These are phyloP conservation scores for Leucozona laternaria DNA, from an alignment of 2,888 invertebrate species.

Conservation along the genomic window DNA sequence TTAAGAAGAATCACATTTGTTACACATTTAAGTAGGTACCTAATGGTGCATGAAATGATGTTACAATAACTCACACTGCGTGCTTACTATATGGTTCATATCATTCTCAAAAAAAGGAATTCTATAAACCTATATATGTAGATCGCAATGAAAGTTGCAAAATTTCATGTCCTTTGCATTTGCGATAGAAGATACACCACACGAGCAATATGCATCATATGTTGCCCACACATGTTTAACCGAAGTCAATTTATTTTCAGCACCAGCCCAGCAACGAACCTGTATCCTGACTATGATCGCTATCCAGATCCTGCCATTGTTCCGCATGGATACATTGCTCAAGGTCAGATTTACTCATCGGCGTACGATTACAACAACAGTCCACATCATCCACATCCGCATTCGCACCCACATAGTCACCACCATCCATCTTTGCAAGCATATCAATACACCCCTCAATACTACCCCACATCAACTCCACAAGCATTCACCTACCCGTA, in stretches of 20 bases:
- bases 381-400: constrained; percentile 72
- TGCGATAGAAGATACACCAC: neutral
- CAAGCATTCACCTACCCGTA: constrained; percentile 69
- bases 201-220: neutral
- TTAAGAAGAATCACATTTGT: constrained; percentile 36
- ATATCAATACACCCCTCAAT: constrained; percentile 74
- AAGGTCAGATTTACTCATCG: constrained; percentile 75
- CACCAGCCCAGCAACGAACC: constrained; percentile 71
- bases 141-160: constrained; percentile 47
- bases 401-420: constrained; percentile 73
- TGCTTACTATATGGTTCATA: constrained; percentile 26
- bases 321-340: constrained; percentile 78
- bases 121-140: no score
- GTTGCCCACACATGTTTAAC: constrained; percentile 24
- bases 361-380: constrained; percentile 76
- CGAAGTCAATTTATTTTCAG: constrained; percentile 69
- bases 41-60: constrained; percentile 82
- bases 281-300: constrained; percentile 75
- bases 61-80: constrained; percentile 74
- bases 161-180: constrained; percentile 6
- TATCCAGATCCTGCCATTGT: constrained; percentile 78
- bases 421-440: constrained; percentile 72
- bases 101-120: constrained; percentile 13
- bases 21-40: constrained; percentile 78
- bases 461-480: constrained; percentile 72